Evolutionary conservation across 2,113 vertebrate species (phyloP).

Genomic region (Oreochromis spilurus): DNA sequence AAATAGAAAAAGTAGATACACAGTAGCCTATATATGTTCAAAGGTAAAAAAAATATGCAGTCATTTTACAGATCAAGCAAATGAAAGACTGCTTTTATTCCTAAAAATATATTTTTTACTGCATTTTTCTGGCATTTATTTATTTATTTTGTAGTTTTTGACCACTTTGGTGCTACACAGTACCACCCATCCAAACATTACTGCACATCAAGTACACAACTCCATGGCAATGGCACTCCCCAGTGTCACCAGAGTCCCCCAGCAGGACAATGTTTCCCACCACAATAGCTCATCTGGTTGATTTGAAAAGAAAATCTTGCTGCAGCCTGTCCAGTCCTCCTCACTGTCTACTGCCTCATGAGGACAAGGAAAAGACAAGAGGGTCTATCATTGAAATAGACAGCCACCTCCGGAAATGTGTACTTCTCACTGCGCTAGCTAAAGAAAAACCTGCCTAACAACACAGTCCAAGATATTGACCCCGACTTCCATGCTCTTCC

Average conservation of each 20-base stretch:
- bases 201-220: background rate
- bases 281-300: background rate
- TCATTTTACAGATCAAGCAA: background rate
- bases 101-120: background rate
- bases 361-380: constrained; percentile 36
- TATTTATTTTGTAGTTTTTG: background rate
- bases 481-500: background rate
- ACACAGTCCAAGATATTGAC: background rate
- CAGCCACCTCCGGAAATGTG: constrained; percentile 51
- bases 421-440: background rate
- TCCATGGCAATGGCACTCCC: background rate
- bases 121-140: background rate
- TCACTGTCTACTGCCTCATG: background rate
- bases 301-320: background rate
- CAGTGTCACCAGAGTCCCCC: background rate
- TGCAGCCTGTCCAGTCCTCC: background rate
- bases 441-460: background rate
- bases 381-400: constrained; percentile 44
- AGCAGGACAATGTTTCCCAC: background rate
- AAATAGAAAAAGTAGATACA: background rate
- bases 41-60: background rate
- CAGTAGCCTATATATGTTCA: background rate
- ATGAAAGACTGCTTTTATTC: background rate
- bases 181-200: background rate
- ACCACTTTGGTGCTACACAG: background rate